phyloP scores from a whole-genome alignment of 2,888 invertebrate genomes.

The Fragum sueziense region DNA sequence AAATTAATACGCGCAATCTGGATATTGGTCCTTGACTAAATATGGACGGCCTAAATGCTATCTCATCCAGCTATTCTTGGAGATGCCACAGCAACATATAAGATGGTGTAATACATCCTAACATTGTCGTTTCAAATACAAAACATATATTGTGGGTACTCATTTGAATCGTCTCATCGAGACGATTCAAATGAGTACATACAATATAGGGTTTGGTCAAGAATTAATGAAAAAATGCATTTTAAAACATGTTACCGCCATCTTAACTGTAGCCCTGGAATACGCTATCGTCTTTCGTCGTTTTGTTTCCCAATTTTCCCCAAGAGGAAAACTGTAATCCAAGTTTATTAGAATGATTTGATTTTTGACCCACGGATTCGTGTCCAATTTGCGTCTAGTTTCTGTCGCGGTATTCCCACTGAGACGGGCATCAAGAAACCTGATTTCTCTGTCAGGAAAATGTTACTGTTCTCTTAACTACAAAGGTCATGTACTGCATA shows the following conservation, averaged over 20 bases:
- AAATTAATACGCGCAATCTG: conserved; percentile 9
- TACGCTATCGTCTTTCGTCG: conserved; percentile 8
- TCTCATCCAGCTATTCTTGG: conserved; percentile 7
- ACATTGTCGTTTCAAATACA: too few species aligned
- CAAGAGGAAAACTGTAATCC: conserved; percentile 36
- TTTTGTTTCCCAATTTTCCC: conserved; percentile 35
- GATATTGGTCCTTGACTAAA: conserved; percentile 14
- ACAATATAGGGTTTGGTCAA: too few species aligned
- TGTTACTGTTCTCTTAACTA: too few species aligned
- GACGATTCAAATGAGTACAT: too few species aligned
- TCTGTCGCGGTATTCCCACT: conserved; percentile 27
- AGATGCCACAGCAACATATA: too few species aligned
- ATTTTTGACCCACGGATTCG: conserved; percentile 39
- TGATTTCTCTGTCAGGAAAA: background rate
- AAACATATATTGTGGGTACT: too few species aligned
- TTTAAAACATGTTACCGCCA: background rate
- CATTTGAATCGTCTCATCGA: too few species aligned
- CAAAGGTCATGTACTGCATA: too few species aligned
- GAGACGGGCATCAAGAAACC: background rate
- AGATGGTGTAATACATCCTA: too few species aligned
- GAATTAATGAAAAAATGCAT: too few species aligned
- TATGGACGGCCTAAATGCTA: conserved; percentile 13
- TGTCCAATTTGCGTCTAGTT: conserved; percentile 48
- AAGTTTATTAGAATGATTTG: conserved; percentile 41
- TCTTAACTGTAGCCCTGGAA: too few species aligned